A percentile compares a stretch with the other conserved stretches of the same genome.
phyloP scores from a whole-genome alignment of 2,888 invertebrate genomes.

The Aradus depressus region DNA sequence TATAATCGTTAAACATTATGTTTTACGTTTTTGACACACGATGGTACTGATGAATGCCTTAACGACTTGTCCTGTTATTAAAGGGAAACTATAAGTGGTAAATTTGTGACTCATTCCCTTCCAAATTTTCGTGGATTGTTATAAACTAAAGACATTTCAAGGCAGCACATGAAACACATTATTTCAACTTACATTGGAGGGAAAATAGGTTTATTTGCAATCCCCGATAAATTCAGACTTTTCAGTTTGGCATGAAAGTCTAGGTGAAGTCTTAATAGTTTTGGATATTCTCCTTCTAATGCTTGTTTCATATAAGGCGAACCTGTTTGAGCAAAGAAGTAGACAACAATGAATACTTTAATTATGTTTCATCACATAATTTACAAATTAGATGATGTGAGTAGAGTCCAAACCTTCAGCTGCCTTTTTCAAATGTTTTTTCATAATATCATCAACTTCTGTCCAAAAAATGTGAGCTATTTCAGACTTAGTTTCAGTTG shows the following conservation, averaged over 20 bases:
- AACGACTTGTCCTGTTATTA: too few relatives aligned
- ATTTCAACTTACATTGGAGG: slow-evolving; percentile 24
- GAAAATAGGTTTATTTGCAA: slow-evolving; percentile 18
- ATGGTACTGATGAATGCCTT: too few relatives aligned
- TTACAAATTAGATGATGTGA: neutral
- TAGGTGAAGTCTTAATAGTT: slow-evolving; percentile 66
- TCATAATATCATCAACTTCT: slow-evolving; percentile 40
- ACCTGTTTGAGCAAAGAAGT: slow-evolving; percentile 21
- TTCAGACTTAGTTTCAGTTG: slow-evolving; percentile 24
- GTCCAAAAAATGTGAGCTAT: slow-evolving; percentile 46
- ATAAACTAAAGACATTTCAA: too few relatives aligned
- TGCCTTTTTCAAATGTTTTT: slow-evolving; percentile 32
- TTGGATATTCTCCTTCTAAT: slow-evolving; percentile 78
- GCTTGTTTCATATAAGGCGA: slow-evolving; percentile 59
- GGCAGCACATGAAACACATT: too few relatives aligned
- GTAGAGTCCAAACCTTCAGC: slow-evolving; percentile 36
- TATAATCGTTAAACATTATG: too few relatives aligned
- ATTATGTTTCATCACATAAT: neutral
- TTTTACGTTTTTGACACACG: too few relatives aligned
- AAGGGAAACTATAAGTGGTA: too few relatives aligned
- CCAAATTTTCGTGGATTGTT: too few relatives aligned
- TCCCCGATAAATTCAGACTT: slow-evolving; percentile 25
- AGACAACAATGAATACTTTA: neutral
- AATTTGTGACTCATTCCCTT: too few relatives aligned
- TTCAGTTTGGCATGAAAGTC: slow-evolving; percentile 62